Conservation (phyloP, 2,888 invertebrate genomes). For the Callyntrura guangdongensis region DNA sequence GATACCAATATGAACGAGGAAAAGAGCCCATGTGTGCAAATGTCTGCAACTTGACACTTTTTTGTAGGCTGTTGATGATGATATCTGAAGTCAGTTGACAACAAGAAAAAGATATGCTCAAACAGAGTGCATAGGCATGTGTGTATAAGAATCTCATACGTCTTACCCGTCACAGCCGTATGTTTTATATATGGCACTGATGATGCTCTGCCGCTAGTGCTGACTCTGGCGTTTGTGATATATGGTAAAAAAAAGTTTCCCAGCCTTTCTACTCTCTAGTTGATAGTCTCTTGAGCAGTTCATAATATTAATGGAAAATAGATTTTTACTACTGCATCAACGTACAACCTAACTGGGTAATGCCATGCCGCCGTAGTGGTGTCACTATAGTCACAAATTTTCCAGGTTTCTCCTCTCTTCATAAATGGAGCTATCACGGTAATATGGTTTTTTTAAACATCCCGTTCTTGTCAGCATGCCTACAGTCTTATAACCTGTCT, state of each 20-base stretch:
- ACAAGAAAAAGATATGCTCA: constrained; percentile 8
- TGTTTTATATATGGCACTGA: too few relatives aligned
- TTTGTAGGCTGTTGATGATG: constrained; percentile 43
- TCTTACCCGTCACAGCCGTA: too few relatives aligned
- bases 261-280: not conserved
- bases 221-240: constrained; percentile 31
- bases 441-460: constrained; percentile 16
- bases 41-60: constrained; percentile 50
- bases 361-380: not conserved
- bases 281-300: constrained; percentile 18
- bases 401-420: constrained; percentile 40
- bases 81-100: constrained; percentile 63
- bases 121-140: too few relatives aligned
- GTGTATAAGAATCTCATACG: too few relatives aligned
- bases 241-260: constrained; percentile 12
- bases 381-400: constrained; percentile 49
- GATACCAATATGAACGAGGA: constrained; percentile 1
- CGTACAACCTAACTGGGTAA: not conserved
- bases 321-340: constrained; percentile 21
- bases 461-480: not conserved
- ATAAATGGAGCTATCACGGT: constrained; percentile 7
- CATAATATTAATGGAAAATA: constrained; percentile 43
- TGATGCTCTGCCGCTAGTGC: not conserved
- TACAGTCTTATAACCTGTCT: not conserved
- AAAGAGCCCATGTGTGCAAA: constrained; percentile 47